Conservation (phyloP, 2,113 vertebrate species). For the Lipotes vexillifer region DNA sequence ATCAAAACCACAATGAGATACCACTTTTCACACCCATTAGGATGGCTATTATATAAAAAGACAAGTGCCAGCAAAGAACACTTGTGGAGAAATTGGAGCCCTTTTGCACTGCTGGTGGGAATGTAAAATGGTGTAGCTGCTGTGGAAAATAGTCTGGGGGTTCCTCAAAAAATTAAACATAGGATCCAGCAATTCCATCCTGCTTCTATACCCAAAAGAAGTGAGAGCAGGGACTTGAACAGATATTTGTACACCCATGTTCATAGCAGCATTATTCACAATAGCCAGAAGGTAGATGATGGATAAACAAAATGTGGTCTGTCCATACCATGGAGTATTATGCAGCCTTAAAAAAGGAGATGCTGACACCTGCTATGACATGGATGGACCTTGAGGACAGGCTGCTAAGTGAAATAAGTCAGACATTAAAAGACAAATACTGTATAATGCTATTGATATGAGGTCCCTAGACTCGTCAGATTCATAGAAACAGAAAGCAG, state of each 20-base stretch:
- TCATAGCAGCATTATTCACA: rapidly evolving
- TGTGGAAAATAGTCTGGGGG: rapidly evolving
- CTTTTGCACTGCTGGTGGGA: neutral
- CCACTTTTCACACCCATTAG: neutral
- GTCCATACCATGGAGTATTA: rapidly evolving
- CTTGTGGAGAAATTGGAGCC: rapidly evolving
- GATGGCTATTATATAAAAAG: neutral
- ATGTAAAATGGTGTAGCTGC: rapidly evolving
- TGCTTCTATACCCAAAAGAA: too few species aligned
- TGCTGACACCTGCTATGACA: rapidly evolving
- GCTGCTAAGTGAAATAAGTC: rapidly evolving
- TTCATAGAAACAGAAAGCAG: neutral
- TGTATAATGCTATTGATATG: rapidly evolving
- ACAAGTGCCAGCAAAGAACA: neutral
- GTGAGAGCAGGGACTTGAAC: rapidly evolving
- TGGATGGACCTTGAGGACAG: neutral
- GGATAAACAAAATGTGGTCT: neutral
- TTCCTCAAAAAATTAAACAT: neutral
- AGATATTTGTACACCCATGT: rapidly evolving
- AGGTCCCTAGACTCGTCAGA: neutral
- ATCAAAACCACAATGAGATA: neutral
- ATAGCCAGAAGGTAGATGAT: rapidly evolving
- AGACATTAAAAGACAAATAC: rapidly evolving
- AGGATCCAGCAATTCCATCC: neutral
- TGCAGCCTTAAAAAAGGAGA: neutral